Evolutionary conservation across 2,888 invertebrate species (phyloP).

Genomic region (Tachina grossa): DNA sequence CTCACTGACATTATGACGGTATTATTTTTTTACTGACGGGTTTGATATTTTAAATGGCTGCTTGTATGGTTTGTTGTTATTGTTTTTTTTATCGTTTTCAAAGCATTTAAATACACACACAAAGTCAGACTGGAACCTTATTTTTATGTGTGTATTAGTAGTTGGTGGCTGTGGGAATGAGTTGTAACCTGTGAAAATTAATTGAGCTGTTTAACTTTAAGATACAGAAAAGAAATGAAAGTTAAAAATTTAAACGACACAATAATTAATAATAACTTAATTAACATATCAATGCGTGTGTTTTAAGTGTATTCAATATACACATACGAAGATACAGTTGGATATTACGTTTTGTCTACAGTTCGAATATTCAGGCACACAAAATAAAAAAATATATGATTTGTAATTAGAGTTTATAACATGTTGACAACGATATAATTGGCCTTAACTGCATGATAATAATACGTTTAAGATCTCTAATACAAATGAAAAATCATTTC

Average conservation of each 20-base stretch:
- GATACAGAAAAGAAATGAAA: conserved; percentile 77
- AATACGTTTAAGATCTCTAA: conserved; percentile 3
- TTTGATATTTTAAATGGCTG: conserved; percentile 33
- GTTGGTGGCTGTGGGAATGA: conserved; percentile 58
- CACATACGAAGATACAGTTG: neutral
- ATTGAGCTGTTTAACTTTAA: conserved; percentile 74
- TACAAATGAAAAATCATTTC: conserved; percentile 4
- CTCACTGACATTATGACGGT: conserved; percentile 20
- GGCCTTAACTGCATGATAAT: conserved; percentile 28
- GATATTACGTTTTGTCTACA: conserved; percentile 3
- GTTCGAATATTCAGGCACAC: neutral
- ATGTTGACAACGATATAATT: conserved; percentile 52
- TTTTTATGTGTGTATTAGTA: neutral
- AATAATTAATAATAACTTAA: conserved; percentile 78
- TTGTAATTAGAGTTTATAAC: conserved; percentile 48
- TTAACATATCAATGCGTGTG: conserved; percentile 68
- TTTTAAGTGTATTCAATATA: conserved; percentile 11
- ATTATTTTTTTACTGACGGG: conserved; percentile 22
- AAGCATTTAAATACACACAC: conserved; percentile 9
- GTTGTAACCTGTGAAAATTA: conserved; percentile 72
- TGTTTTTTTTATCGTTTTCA: conserved; percentile 34
- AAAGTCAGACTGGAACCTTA: conserved; percentile 13
- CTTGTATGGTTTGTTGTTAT: conserved; percentile 24
- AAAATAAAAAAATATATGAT: conserved; percentile 36
- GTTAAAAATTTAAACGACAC: conserved; percentile 79